Conservation (phyloP, 2,797 vertebrate species). For the Sebastolobus alascanus region DNA sequence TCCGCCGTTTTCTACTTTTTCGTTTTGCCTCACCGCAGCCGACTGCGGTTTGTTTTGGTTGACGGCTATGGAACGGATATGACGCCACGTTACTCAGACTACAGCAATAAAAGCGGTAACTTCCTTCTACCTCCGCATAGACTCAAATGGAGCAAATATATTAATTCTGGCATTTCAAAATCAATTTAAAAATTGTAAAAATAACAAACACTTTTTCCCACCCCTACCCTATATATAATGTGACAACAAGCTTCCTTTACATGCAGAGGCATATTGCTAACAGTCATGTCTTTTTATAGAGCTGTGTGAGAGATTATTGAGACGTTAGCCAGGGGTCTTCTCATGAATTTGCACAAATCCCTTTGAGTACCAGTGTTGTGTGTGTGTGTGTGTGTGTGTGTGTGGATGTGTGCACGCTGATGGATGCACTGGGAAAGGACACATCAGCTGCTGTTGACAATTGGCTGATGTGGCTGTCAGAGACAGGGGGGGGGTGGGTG, state of each 20-base stretch:
- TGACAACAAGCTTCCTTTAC: slow-evolving; percentile 15
- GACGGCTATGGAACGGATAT: rapidly evolving
- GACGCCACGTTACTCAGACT: no score
- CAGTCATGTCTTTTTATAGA: slow-evolving; percentile 43
- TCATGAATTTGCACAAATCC: slow-evolving; percentile 55
- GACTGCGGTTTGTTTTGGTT: no score
- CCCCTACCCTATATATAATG: not conserved
- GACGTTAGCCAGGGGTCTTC: slow-evolving; percentile 34
- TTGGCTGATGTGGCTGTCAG: slow-evolving; percentile 61
- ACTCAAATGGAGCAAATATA: no score
- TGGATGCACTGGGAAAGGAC: slow-evolving; percentile 43
- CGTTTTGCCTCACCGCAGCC: rapidly evolving
- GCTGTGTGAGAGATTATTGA: slow-evolving; percentile 37
- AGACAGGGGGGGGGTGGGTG: slow-evolving; percentile 5
- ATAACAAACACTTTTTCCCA: no score
- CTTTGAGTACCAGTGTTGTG: slow-evolving; percentile 19
- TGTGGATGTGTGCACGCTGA: slow-evolving; percentile 14
- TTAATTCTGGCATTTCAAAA: no score
- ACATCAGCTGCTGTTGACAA: slow-evolving; percentile 76
- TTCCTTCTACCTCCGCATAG: no score
- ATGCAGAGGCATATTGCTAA: slow-evolving; percentile 10
- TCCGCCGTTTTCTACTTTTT: no score
- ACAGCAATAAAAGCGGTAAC: no score
- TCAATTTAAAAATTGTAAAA: no score
- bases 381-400: slow-evolving; percentile 1